These are phyloP conservation scores for Hyposmocoma kahamanoa DNA, from an alignment of 1,140 invertebrate genomes.

Conservation along the genomic window DNA sequence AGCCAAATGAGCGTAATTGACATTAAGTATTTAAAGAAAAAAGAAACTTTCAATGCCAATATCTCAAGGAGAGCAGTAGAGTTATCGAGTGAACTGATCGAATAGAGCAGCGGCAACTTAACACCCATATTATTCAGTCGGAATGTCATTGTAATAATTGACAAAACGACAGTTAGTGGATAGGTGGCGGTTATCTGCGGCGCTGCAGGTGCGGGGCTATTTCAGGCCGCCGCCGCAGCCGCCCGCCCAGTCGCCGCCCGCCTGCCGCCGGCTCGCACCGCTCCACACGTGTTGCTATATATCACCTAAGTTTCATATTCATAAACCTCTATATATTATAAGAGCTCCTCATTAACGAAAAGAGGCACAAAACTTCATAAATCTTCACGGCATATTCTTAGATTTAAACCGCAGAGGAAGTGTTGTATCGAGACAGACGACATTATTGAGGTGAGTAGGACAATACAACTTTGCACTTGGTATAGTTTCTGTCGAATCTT, in stretches of 20 bases:
- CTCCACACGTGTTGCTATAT: background rate
- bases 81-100: too few relatives aligned
- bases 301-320: too few relatives aligned
- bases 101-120: too few relatives aligned
- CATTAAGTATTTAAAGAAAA: too few relatives aligned
- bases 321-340: background rate
- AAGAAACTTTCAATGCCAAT: too few relatives aligned
- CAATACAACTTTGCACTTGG: conserved; percentile 8
- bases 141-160: conserved; percentile 39
- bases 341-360: background rate
- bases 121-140: too few relatives aligned
- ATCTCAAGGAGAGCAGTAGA: too few relatives aligned
- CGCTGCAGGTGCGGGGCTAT: conserved; percentile 63
- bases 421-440: conserved; percentile 5
- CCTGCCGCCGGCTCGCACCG: conserved; percentile 6
- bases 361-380: background rate
- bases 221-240: conserved; percentile 32
- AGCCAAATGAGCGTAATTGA: too few relatives aligned
- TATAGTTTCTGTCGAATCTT: background rate
- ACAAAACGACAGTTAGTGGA: conserved; percentile 37
- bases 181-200: conserved; percentile 36
- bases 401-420: background rate
- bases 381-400: background rate
- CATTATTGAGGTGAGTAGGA: conserved; percentile 25
- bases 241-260: conserved; percentile 33